Percentiles rank a stretch among this genome's conserved stretches.
Evolutionary conservation across 2,888 invertebrate genomes (phyloP).

Genomic region (Sinotaia quadrata): DNA sequence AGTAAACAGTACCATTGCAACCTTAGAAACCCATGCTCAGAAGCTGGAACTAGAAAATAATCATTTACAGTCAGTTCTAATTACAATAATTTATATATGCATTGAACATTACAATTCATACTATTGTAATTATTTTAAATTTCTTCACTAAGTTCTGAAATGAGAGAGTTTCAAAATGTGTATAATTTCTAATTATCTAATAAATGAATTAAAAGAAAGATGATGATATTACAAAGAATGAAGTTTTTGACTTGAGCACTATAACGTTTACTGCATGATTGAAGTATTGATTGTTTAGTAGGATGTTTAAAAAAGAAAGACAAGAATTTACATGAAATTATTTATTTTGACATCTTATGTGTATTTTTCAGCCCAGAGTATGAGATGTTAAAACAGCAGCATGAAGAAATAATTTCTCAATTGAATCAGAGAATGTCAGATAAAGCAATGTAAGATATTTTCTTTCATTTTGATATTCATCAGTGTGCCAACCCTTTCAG

Average conservation of each 20-base stretch:
- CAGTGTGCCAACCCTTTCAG: neutral
- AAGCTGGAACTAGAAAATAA: constrained; percentile 68
- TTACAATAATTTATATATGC: neutral
- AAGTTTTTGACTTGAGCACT: no score
- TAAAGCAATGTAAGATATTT: constrained; percentile 65
- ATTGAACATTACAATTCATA: neutral
- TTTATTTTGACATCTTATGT: neutral
- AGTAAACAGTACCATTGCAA: constrained; percentile 61
- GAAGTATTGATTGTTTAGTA: no score
- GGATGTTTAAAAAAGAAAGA: no score
- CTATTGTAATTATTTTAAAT: neutral
- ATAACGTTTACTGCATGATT: no score
- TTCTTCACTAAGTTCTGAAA: neutral
- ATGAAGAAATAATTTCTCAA: constrained; percentile 70
- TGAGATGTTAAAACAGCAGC: constrained; percentile 65
- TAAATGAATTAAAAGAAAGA: neutral
- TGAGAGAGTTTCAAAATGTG: no score
- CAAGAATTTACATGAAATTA: neutral
- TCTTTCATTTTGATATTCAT: neutral
- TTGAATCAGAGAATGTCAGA: constrained; percentile 71
- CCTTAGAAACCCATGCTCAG: constrained; percentile 56
- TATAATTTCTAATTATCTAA: neutral
- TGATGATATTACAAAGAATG: neutral
- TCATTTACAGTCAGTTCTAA: constrained; percentile 60
- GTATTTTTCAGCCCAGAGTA: constrained; percentile 65